phyloP scores from a whole-genome alignment of 2,113 vertebrate species.

The Dasyurus viverrinus region DNA sequence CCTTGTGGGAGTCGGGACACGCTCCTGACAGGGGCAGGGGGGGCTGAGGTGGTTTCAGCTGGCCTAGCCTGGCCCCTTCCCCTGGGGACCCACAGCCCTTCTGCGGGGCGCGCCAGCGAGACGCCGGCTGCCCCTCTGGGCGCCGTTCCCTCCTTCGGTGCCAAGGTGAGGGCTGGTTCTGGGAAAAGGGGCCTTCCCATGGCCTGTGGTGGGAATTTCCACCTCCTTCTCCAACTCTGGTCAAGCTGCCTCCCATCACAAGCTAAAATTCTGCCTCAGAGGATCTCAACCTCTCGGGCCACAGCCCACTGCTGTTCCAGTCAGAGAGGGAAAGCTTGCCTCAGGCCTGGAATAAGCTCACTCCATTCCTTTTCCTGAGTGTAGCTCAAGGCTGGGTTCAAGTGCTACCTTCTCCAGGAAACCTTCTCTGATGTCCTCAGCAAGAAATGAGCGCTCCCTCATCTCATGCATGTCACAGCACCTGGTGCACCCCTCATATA shows the following conservation, averaged over 20 bases:
- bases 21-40: background rate
- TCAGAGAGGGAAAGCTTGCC: background rate
- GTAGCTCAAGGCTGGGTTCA: background rate
- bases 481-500: background rate
- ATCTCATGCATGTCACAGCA: background rate
- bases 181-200: slow-evolving; percentile 67
- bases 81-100: slow-evolving; percentile 54
- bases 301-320: background rate
- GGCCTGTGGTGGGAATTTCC: background rate
- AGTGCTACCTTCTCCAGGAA: background rate
- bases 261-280: slow-evolving; percentile 38
- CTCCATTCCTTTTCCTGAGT: background rate
- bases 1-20: background rate
- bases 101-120: slow-evolving; percentile 68
- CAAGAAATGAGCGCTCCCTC: background rate
- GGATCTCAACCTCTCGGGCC: background rate
- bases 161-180: slow-evolving; percentile 69
- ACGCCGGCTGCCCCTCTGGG: slow-evolving; percentile 73
- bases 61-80: slow-evolving; percentile 37
- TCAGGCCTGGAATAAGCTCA: background rate
- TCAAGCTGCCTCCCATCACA: slow-evolving; percentile 51
- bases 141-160: slow-evolving; percentile 69
- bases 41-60: slow-evolving; percentile 1
- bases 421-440: background rate
- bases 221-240: background rate